Conservation (phyloP, 2,113 vertebrate genomes). For the Myrmecophaga tridactyla region DNA sequence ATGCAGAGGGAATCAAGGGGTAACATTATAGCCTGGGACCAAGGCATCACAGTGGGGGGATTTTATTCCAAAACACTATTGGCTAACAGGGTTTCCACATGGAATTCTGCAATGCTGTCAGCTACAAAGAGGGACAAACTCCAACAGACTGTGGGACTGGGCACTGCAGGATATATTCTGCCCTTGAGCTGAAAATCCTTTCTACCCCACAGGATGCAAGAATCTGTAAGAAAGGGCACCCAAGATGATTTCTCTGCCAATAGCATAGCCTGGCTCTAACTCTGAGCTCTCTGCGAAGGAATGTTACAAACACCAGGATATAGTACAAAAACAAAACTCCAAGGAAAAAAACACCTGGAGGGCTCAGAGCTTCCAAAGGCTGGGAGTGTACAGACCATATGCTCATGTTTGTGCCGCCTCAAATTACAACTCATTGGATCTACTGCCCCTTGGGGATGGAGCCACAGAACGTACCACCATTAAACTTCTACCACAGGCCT, state of each 20-base stretch:
- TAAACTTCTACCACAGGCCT: background rate
- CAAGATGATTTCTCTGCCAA: conserved; percentile 34
- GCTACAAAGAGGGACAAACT: conserved; percentile 72
- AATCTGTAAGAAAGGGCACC: conserved; percentile 24
- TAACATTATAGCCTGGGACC: conserved; percentile 75
- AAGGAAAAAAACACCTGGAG: conserved; percentile 70
- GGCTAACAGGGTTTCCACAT: conserved; percentile 75
- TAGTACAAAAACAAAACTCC: conserved; percentile 60
- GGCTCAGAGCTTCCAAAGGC: conserved; percentile 46
- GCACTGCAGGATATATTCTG: conserved; percentile 41
- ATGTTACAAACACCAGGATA: conserved; percentile 51
- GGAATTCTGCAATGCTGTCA: conserved; percentile 78
- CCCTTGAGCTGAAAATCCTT: conserved; percentile 42
- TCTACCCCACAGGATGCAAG: background rate
- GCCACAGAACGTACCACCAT: conserved; percentile 17
- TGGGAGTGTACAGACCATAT: conserved; percentile 27
- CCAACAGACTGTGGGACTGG: conserved; percentile 54
- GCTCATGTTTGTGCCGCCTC: conserved; percentile 64
- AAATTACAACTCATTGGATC: conserved; percentile 60
- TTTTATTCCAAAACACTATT: conserved; percentile 74
- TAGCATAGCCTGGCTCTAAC: conserved; percentile 21
- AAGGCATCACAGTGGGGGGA: conserved; percentile 57
- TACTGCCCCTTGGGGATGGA: conserved; percentile 35
- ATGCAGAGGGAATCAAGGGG: conserved; percentile 62
- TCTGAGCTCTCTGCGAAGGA: conserved; percentile 53